These are phyloP conservation scores for Micromussa lordhowensis DNA, from an alignment of 92 coral and sea anemone genomes.

Conservation along the genomic window DNA sequence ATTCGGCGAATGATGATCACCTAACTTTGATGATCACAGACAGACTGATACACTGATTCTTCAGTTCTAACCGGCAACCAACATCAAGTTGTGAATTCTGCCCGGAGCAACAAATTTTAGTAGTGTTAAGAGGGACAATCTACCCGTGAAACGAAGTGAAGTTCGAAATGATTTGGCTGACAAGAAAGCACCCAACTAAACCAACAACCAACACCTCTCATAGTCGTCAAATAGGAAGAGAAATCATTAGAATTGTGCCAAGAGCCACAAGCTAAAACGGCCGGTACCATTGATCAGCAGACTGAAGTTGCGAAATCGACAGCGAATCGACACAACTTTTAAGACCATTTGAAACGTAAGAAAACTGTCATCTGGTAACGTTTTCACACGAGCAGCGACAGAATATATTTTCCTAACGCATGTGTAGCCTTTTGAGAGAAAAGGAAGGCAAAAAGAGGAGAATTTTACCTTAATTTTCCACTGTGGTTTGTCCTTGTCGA, in stretches of 20 bases:
- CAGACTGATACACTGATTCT: not conserved
- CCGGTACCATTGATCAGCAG: not conserved
- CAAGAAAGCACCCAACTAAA: not conserved
- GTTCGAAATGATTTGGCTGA: not conserved
- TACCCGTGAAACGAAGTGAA: not conserved
- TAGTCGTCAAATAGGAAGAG: not conserved
- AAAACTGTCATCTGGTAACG: not conserved
- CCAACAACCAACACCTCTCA: not conserved
- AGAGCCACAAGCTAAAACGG: not conserved
- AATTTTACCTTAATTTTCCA: constrained; percentile 10
- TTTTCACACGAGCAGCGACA: not conserved
- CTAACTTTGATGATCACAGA: not conserved
- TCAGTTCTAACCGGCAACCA: not conserved
- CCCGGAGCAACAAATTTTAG: not conserved
- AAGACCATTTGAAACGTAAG: not conserved
- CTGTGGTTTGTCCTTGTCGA: constrained; percentile 5
- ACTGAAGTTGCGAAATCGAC: constrained; percentile 16
- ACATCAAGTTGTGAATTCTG: not conserved
- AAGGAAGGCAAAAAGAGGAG: not conserved
- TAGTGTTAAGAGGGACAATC: not conserved
- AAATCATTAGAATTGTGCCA: not conserved
- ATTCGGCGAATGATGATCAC: not conserved
- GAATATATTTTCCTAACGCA: constrained; percentile 7
- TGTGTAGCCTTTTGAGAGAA: not conserved
- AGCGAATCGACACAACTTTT: not conserved